A percentile compares a stretch with the other conserved stretches of the same genome.
Conservation (phyloP, 2,113 vertebrate species). For the Labrus mixtus region DNA sequence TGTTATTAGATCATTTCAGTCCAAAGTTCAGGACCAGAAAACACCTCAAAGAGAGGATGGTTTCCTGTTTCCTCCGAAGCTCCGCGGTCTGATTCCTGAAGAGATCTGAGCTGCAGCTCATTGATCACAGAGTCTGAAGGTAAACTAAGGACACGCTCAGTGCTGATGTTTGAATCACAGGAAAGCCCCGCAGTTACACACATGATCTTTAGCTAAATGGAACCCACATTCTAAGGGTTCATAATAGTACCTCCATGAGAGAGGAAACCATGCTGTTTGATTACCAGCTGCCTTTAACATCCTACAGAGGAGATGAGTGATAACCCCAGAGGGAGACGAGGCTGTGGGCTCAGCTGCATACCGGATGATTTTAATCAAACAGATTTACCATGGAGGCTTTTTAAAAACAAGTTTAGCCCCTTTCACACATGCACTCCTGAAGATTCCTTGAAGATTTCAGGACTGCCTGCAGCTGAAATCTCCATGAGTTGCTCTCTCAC, state of each 20-base stretch:
- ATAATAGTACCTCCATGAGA: slow-evolving; percentile 12
- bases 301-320: slow-evolving; percentile 27
- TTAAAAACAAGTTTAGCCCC: neutral
- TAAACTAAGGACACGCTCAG: slow-evolving; percentile 23
- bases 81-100: slow-evolving; percentile 2
- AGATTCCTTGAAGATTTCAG: too few relatives aligned
- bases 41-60: neutral
- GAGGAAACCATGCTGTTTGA: slow-evolving; percentile 47
- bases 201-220: slow-evolving; percentile 40
- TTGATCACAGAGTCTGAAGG: slow-evolving; percentile 18
- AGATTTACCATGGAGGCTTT: slow-evolving; percentile 1
- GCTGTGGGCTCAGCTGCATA: slow-evolving; percentile 31
- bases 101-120: slow-evolving; percentile 10
- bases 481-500: too few relatives aligned
- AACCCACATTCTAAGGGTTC: slow-evolving; percentile 23
- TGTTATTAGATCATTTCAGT: too few relatives aligned
- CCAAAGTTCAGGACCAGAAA: neutral
- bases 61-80: slow-evolving; percentile 27
- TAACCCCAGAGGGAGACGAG: slow-evolving; percentile 14
- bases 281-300: slow-evolving; percentile 32
- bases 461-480: too few relatives aligned
- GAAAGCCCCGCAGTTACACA: slow-evolving; percentile 41
- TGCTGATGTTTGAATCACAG: slow-evolving; percentile 32
- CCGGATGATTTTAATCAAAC: slow-evolving; percentile 40
- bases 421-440: neutral